phyloP scores from a whole-genome alignment of 2,888 invertebrate species.

The Pheosia tremula region DNA sequence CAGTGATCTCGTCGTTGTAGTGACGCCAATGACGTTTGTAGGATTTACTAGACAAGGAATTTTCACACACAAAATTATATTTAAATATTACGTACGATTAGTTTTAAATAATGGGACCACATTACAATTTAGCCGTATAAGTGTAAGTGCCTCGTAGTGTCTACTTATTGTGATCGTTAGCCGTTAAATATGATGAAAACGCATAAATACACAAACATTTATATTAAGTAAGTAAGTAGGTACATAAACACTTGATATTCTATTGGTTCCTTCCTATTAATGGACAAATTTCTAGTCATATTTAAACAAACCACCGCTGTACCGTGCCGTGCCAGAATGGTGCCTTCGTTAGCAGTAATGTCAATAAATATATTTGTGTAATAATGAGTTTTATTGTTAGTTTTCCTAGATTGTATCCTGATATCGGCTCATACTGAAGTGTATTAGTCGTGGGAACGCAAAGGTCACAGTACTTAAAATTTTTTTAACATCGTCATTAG shows the following conservation, averaged over 20 bases:
- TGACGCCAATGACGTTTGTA: not conserved
- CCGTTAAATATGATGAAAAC: constrained; percentile 33
- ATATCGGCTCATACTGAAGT: not conserved
- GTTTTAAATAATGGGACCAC: constrained; percentile 43
- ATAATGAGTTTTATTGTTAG: not conserved
- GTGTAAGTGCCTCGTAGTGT: constrained; percentile 48
- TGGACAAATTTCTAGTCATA: constrained; percentile 58
- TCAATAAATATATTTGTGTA: constrained; percentile 60
- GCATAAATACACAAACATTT: constrained; percentile 29
- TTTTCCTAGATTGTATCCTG: not conserved
- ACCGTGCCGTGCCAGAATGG: constrained; percentile 18
- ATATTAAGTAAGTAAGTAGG: constrained; percentile 11
- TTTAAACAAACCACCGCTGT: constrained; percentile 12
- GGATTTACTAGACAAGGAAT: not conserved
- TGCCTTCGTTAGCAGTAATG: constrained; percentile 47
- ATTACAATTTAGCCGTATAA: constrained; percentile 35
- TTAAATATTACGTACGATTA: not conserved
- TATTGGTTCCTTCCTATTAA: constrained; percentile 26
- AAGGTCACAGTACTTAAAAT: not conserved
- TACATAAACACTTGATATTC: constrained; percentile 13
- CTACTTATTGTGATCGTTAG: constrained; percentile 47
- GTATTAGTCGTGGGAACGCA: not conserved
- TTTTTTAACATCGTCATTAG: not conserved
- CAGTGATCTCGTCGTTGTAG: too few relatives aligned
- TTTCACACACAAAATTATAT: not conserved